Evolutionary conservation across 2,797 vertebrate species (phyloP).

Genomic region (Argya squamiceps): DNA sequence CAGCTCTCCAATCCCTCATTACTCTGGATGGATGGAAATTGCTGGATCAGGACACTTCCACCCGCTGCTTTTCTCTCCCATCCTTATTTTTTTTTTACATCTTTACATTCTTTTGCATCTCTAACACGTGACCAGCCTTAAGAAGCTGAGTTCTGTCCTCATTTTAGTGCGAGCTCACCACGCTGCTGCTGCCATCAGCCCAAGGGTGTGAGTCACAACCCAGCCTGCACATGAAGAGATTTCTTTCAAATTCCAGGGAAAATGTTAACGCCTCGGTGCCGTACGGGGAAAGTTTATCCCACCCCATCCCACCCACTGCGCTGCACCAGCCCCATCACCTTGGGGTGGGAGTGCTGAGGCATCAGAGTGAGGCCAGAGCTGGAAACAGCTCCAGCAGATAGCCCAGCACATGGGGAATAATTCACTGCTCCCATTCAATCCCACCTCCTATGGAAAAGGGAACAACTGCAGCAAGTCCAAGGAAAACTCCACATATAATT

Average conservation of each 20-base stretch:
- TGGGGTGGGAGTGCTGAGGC: not conserved
- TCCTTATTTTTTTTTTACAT: not conserved
- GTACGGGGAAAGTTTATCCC: not conserved
- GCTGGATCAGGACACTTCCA: not conserved
- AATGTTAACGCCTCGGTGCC: not conserved
- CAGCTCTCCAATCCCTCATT: not conserved
- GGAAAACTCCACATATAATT: not conserved
- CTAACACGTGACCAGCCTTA: not conserved
- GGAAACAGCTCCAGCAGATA: not conserved
- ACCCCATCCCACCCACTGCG: not conserved
- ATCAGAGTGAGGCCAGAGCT: fast-evolving
- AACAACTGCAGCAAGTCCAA: fast-evolving
- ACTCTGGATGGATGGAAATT: fast-evolving
- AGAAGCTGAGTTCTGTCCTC: not conserved
- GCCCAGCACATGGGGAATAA: fast-evolving
- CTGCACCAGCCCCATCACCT: not conserved
- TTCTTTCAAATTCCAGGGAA: not conserved
- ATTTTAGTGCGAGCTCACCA: not conserved
- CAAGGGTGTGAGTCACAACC: conserved; percentile 36
- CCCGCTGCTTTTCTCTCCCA: not conserved
- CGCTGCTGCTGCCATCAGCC: conserved; percentile 29
- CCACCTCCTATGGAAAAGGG: not conserved
- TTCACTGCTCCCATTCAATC: not conserved
- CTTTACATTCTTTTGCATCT: not conserved
- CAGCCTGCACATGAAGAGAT: not conserved